Evolutionary conservation across 2,888 invertebrate genomes (phyloP).

Genomic region (Lottia gigantea): DNA sequence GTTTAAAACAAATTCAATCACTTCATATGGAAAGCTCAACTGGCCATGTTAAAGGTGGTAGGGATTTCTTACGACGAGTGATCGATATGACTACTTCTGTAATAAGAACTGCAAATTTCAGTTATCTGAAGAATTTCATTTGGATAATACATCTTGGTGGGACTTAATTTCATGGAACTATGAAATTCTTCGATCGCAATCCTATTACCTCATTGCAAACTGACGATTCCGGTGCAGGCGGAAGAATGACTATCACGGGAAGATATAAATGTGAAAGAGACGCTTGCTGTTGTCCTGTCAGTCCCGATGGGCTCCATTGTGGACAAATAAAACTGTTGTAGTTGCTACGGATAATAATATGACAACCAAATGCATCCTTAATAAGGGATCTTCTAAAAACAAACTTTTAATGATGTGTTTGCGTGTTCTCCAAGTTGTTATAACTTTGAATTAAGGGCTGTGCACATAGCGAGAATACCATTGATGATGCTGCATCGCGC

Average conservation of each 20-base stretch:
- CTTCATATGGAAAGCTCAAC: neutral
- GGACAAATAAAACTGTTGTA: neutral
- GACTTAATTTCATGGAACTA: neutral
- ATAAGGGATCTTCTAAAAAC: neutral
- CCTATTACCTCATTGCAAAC: neutral
- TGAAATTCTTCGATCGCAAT: neutral
- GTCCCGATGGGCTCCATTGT: neutral
- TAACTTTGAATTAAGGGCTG: too few relatives aligned
- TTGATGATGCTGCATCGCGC: too few relatives aligned
- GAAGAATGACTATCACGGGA: neutral
- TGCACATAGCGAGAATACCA: too few relatives aligned
- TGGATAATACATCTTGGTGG: neutral
- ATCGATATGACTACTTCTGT: neutral
- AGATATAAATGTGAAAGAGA: neutral
- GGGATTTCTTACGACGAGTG: neutral
- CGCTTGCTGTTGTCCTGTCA: neutral
- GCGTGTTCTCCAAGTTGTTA: too few relatives aligned
- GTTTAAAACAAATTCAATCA: neutral
- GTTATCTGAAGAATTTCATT: neutral
- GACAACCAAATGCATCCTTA: neutral
- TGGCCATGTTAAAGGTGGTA: neutral
- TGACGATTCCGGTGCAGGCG: neutral
- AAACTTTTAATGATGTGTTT: neutral
- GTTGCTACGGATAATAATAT: neutral
- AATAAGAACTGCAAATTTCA: neutral